Conservation (phyloP, 2,113 vertebrate genomes). For the Speoplatyrhinus poulsoni region DNA sequence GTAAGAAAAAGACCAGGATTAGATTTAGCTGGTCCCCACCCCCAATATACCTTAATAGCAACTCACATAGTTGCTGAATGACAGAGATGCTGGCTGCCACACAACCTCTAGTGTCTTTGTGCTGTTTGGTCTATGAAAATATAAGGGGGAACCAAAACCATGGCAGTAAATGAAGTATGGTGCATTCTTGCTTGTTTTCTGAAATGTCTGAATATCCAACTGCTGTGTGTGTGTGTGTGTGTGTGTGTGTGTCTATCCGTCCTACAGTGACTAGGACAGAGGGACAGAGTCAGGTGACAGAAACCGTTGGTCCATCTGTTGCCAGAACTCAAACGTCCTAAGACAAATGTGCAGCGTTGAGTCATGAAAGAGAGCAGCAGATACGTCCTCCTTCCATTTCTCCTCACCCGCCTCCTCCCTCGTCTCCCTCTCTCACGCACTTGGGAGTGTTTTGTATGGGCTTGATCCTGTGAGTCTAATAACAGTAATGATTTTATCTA, state of each 20-base stretch:
- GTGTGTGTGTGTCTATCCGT: conserved; percentile 13
- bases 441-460: too few relatives aligned
- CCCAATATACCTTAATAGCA: conserved; percentile 1
- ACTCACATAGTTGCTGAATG: conserved; percentile 11
- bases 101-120: background rate
- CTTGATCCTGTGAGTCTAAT: too few relatives aligned
- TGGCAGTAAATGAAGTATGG: background rate
- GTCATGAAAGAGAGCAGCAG: conserved; percentile 8
- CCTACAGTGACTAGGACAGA: conserved; percentile 28
- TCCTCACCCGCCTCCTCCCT: background rate
- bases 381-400: background rate
- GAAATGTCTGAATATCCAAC: conserved; percentile 3
- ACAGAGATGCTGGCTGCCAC: background rate
- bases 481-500: too few relatives aligned
- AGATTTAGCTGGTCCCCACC: conserved; percentile 26
- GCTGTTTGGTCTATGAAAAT: background rate
- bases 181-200: background rate
- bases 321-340: conserved; percentile 59
- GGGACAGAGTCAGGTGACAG: conserved; percentile 64
- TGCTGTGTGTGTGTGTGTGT: background rate
- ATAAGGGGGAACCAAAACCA: too few relatives aligned
- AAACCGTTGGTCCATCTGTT: conserved; percentile 73
- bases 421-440: too few relatives aligned
- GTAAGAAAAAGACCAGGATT: too few relatives aligned
- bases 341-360: conserved; percentile 37